phyloP scores from a whole-genome alignment of 2,888 invertebrate species.

The Eubasilissa splendida region DNA sequence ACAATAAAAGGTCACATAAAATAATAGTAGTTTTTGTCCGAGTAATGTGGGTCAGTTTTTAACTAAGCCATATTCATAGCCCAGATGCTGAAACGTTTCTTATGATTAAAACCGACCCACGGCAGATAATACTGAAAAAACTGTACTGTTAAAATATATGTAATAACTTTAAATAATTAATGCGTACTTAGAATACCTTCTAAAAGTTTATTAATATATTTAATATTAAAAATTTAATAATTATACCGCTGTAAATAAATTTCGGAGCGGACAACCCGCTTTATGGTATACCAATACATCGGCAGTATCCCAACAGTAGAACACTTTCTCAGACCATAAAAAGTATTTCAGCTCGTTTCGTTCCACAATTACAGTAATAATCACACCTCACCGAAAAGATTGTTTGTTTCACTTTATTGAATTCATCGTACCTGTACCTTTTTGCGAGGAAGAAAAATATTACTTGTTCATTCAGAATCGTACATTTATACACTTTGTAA shows the following conservation, averaged over 20 bases:
- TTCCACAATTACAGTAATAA: background rate
- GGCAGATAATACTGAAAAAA: too few relatives aligned
- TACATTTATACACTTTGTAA: background rate
- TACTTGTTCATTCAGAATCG: background rate
- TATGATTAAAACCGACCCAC: too few relatives aligned
- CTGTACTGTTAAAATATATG: too few relatives aligned
- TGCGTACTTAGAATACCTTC: background rate
- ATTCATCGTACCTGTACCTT: background rate
- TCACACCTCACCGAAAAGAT: background rate
- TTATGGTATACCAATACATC: conserved; percentile 39
- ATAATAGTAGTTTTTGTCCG: too few relatives aligned
- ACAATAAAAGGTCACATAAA: too few relatives aligned
- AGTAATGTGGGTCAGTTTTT: too few relatives aligned
- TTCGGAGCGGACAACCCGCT: conserved; percentile 6
- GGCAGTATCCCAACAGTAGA: conserved; percentile 7
- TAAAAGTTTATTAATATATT: background rate
- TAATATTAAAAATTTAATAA: background rate
- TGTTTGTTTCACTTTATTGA: background rate
- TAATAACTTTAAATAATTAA: too few relatives aligned
- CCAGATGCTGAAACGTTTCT: too few relatives aligned
- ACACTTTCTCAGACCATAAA: conserved; percentile 48
- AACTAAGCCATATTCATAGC: too few relatives aligned
- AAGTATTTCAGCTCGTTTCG: background rate
- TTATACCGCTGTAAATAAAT: conserved; percentile 34
- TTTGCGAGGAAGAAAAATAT: background rate